Conservation (phyloP, 2,113 vertebrate genomes). For the Raja brachyura region DNA sequence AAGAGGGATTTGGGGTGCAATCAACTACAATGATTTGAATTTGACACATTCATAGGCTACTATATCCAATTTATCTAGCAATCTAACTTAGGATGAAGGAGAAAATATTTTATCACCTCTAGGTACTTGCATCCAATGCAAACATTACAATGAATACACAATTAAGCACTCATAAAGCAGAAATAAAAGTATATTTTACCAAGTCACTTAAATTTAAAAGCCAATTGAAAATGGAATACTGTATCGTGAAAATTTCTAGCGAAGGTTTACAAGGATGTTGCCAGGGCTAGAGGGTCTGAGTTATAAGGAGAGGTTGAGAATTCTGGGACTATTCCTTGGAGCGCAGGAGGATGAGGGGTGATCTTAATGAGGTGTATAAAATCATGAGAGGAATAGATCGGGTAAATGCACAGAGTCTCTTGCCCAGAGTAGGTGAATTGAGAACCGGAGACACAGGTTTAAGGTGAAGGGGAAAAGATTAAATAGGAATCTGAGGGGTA, state of each 20-base stretch:
- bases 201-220: not conserved
- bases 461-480: too few species aligned
- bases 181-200: not conserved
- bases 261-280: too few species aligned
- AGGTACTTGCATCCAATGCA: not conserved
- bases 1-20: not conserved
- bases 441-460: too few species aligned
- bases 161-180: not conserved
- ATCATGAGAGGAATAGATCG: too few species aligned
- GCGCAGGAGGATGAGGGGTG: too few species aligned
- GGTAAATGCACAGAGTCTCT: too few species aligned
- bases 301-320: too few species aligned
- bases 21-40: not conserved
- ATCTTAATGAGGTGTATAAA: too few species aligned
- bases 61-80: not conserved
- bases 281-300: too few species aligned
- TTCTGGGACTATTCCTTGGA: too few species aligned
- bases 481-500: too few species aligned
- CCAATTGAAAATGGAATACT: not conserved
- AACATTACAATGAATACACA: not conserved
- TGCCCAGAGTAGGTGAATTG: too few species aligned
- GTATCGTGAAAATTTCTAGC: not conserved
- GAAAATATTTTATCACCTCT: not conserved
- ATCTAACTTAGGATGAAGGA: not conserved
- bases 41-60: not conserved